phyloP scores from a whole-genome alignment of 2,113 vertebrate genomes.

The Gambusia affinis region DNA sequence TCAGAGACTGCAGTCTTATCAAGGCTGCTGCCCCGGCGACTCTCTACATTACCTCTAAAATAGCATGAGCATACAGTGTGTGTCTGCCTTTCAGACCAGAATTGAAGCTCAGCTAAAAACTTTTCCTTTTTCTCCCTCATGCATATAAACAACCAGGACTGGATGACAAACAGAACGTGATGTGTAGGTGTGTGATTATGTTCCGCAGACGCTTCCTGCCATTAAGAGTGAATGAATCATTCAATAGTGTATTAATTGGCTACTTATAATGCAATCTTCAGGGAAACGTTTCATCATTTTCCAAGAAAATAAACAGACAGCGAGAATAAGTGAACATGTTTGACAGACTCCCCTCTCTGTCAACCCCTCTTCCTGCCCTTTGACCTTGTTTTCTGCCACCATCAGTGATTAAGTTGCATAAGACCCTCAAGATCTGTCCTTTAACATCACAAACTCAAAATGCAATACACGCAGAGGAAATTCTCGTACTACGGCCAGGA shows the following conservation, averaged over 20 bases:
- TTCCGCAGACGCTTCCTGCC: background rate
- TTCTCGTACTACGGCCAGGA: constrained; percentile 33
- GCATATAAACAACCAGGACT: background rate
- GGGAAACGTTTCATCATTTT: background rate
- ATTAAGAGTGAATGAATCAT: background rate
- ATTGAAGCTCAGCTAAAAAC: constrained; percentile 24
- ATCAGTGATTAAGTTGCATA: constrained; percentile 29
- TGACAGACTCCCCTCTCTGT: constrained; percentile 11
- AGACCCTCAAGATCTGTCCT: constrained; percentile 21
- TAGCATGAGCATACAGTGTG: constrained; percentile 11
- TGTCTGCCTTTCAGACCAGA: constrained; percentile 24
- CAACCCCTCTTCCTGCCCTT: constrained; percentile 16
- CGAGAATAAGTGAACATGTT: constrained; percentile 10
- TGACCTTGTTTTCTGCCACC: constrained; percentile 31
- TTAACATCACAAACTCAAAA: constrained; percentile 38
- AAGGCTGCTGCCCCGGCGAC: constrained; percentile 44
- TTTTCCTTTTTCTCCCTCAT: constrained; percentile 4
- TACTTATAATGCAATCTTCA: background rate
- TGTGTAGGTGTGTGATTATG: background rate
- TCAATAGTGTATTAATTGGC: background rate
- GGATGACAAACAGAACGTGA: background rate
- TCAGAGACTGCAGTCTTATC: constrained; percentile 58
- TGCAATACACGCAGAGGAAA: constrained; percentile 31
- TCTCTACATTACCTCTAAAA: constrained; percentile 16
- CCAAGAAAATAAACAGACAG: constrained; percentile 22